Conservation (phyloP, 2,888 invertebrate genomes). For the Acheta domesticus region DNA sequence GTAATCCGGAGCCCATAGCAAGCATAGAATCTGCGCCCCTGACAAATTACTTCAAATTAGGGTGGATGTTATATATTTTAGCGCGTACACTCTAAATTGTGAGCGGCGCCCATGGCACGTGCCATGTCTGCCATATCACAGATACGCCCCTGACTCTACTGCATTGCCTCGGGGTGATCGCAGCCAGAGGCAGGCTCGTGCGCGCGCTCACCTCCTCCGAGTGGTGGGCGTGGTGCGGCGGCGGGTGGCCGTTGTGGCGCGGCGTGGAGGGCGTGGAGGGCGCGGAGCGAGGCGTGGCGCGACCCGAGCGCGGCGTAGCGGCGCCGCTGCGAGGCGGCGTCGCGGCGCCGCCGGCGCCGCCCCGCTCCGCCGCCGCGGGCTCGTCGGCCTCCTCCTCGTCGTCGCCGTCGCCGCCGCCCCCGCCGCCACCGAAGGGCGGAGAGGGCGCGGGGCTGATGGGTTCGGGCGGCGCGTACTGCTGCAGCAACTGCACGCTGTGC, state of each 20-base stretch:
- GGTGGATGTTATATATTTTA: no score
- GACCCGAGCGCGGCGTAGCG: neutral
- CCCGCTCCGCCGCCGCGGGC: neutral
- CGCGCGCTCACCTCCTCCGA: neutral
- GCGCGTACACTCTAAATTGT: no score
- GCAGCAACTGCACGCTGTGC: slow-evolving; percentile 40
- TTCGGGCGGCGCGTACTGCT: slow-evolving; percentile 38
- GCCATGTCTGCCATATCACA: no score
- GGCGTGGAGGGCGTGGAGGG: slow-evolving; percentile 1
- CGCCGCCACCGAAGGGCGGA: slow-evolving; percentile 24
- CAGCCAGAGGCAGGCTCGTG: no score
- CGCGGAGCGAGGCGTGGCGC: neutral
- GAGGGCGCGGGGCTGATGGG: slow-evolving; percentile 24
- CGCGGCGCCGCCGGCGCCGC: neutral
- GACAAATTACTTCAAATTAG: no score
- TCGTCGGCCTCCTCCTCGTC: slow-evolving; percentile 26
- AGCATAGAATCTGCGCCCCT: no score
- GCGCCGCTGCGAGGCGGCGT: neutral
- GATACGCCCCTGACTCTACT: no score
- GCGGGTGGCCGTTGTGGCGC: neutral
- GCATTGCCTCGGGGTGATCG: no score
- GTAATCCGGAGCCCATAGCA: no score
- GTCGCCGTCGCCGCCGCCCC: neutral
- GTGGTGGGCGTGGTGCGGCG: neutral
- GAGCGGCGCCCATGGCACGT: no score